Evolutionary conservation across 2,113 vertebrate species (phyloP).

Genomic region (Haliaeetus leucogaster): DNA sequence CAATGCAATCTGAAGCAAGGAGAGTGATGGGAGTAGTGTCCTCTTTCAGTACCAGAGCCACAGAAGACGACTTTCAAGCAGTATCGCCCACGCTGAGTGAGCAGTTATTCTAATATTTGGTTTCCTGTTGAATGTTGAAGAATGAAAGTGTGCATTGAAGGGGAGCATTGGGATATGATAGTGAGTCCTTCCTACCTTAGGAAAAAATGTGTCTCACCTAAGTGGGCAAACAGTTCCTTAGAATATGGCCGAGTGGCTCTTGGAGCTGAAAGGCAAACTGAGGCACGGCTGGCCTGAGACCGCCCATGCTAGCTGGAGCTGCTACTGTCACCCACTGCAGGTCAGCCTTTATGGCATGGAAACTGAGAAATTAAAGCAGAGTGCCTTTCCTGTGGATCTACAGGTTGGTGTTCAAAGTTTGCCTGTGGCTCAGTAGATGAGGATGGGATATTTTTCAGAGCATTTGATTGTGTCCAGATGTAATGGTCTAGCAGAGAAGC

Average conservation of each 20-base stretch:
- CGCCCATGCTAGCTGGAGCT: rapidly evolving
- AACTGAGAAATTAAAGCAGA: neutral
- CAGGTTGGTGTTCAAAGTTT: neutral
- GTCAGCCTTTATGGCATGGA: neutral
- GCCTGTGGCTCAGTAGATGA: neutral
- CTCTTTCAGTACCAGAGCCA: neutral
- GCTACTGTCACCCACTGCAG: neutral
- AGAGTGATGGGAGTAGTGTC: neutral
- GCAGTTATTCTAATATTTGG: neutral
- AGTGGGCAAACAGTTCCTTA: neutral
- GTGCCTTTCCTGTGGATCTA: neutral
- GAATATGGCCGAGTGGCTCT: neutral
- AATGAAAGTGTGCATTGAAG: neutral
- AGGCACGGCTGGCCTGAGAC: neutral
- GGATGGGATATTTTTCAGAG: neutral
- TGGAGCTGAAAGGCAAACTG: neutral
- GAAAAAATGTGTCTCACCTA: neutral
- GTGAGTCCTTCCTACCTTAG: neutral
- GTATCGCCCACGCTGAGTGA: rapidly evolving
- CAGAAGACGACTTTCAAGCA: neutral
- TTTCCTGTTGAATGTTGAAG: neutral
- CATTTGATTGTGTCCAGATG: neutral
- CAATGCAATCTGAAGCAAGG: neutral
- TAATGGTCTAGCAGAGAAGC: neutral
- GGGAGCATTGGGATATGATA: neutral